Base-by-base conservation (phyloP, 1,140 invertebrate genomes). In the Leptestheria dahalacensis region DNA sequence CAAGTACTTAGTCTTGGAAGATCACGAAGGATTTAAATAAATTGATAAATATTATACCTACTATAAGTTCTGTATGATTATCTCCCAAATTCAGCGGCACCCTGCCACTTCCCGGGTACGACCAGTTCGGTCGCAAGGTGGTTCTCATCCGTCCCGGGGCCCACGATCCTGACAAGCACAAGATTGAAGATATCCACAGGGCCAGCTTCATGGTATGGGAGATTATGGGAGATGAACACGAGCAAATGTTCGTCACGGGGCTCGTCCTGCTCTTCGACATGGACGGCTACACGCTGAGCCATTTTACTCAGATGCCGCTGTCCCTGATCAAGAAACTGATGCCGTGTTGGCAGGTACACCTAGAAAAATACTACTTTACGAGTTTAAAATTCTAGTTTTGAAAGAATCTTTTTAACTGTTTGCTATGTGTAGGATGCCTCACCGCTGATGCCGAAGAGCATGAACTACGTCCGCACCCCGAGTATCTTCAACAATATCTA, bases 401-500 rank as follows among this genome's bases (percentile, higher is more conserved):
- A 57, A 57, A 46, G 23, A 25, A 3, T 26, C 48, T n/a, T 48
- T 3, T 15, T 12, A 12, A 18, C 25, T 10, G 29, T 10, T 15
- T 46, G 20, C 18, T 15, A 24, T 49, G 12, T 6, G 15, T 66
- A 83, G 80, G 84, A 91, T 73, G 87, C 85, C 0, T 90, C 88
- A 68, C 86, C 87, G 0, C 83, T 89, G 0, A 88, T 88, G 68
- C 72, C 89, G 47, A 89, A 90, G 66, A 84, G 88, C 70, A 83
- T 89, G 28, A 87, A 91, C 67, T 80, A 89, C 6, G 76, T 91
- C n/a, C 88, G 89, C 68, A 82, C 86, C 3, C 86, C 84, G 9
- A 82, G 85, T 0, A 66, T 88, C 6, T 84, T 91, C 4, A 85
- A 90, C 62, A 82, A 83, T 15, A 86, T 91, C 59, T 76, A 87